phyloP scores from a whole-genome alignment of 1,140 invertebrate species.

The Drosophila navojoa region DNA sequence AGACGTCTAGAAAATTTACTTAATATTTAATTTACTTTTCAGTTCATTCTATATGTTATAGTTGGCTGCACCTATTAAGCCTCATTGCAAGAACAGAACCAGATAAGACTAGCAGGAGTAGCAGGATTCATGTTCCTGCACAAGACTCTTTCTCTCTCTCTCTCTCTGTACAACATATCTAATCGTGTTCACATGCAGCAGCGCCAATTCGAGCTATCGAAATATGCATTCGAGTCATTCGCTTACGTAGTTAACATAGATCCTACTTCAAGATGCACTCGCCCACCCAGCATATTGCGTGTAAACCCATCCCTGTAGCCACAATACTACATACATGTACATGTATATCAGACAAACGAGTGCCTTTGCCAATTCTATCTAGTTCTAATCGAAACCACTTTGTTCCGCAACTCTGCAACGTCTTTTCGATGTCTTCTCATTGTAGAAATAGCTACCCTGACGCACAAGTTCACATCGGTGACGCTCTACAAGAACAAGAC shows the following conservation, averaged over 20 bases:
- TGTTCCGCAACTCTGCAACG: constrained; percentile 81
- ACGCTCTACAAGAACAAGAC: constrained; percentile 92
- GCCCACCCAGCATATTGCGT: constrained; percentile 5
- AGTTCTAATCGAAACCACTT: constrained; percentile 78
- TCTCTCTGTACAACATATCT: too few species aligned
- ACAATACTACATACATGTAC: background rate
- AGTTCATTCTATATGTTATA: too few species aligned
- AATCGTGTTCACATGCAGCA: background rate
- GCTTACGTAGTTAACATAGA: constrained; percentile 9
- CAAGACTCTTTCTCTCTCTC: too few species aligned
- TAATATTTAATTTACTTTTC: too few species aligned
- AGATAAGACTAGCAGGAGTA: too few species aligned
- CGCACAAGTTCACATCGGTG: constrained; percentile 91
- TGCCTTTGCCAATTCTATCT: constrained; percentile 67
- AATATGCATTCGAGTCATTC: constrained; percentile 13
- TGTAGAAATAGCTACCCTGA: constrained; percentile 90
- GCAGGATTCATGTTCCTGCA: too few species aligned
- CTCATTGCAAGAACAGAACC: too few species aligned
- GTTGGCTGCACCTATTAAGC: too few species aligned
- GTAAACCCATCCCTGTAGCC: constrained; percentile 18
- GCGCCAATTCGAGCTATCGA: background rate
- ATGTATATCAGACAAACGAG: constrained; percentile 49
- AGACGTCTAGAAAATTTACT: too few species aligned
- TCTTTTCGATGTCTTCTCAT: constrained; percentile 80
- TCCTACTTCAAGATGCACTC: constrained; percentile 7